phyloP scores from a whole-genome alignment of 1,140 invertebrate genomes.

The Atta colombica region DNA sequence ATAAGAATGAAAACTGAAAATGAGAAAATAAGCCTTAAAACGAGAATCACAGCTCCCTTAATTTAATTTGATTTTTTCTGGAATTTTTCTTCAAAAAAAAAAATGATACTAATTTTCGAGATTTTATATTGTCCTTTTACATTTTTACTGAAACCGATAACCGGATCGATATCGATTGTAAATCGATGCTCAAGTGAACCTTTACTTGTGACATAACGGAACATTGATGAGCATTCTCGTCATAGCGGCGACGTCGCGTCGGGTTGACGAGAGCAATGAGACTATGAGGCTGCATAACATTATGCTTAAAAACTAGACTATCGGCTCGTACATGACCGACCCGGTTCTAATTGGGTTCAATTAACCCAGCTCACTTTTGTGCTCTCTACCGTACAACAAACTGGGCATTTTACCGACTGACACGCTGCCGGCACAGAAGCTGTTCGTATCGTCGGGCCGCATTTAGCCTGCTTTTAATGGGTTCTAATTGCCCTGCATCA shows the following conservation, averaged over 20 bases:
- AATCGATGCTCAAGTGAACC: background rate
- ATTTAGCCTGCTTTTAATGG: conserved; percentile 64
- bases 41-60: background rate
- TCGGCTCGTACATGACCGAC: conserved; percentile 49
- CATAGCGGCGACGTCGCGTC: background rate
- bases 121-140: background rate
- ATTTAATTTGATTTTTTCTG: background rate
- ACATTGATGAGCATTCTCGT: background rate
- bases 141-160: background rate
- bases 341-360: conserved; percentile 70
- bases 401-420: conserved; percentile 44
- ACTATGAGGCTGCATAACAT: conserved; percentile 31
- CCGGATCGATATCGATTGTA: background rate
- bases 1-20: too few species aligned
- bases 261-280: conserved; percentile 36
- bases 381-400: conserved; percentile 32
- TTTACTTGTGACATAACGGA: background rate
- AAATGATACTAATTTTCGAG: background rate
- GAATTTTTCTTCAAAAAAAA: too few species aligned
- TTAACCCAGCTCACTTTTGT: conserved; percentile 65
- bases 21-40: too few species aligned
- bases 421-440: conserved; percentile 28
- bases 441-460: conserved; percentile 56
- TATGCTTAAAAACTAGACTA: conserved; percentile 46
- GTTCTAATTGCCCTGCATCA: conserved; percentile 66